Conservation (phyloP, 2,888 invertebrate genomes). For the Diloba caeruleocephala region DNA sequence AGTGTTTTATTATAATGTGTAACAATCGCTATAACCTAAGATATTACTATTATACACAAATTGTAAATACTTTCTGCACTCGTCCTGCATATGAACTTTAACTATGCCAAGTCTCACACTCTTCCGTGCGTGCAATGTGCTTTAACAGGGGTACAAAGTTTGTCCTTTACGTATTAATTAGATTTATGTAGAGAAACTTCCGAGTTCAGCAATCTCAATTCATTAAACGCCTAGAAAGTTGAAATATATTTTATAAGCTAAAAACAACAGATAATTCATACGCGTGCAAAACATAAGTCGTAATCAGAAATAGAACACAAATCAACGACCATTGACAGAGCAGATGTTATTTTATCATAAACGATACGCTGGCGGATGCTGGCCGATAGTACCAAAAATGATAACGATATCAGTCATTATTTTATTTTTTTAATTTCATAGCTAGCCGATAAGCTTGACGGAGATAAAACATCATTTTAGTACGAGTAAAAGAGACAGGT, state of each 20-base stretch:
- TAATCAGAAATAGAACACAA: constrained; percentile 62
- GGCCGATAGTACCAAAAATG: constrained; percentile 64
- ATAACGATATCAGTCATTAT: constrained; percentile 75
- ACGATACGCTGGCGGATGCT: constrained; percentile 79
- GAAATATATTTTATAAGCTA: constrained; percentile 20
- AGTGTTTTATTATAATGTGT: no score
- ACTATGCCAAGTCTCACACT: no score
- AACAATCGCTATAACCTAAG: no score
- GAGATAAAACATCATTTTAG: constrained; percentile 60
- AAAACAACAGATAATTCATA: constrained; percentile 18
- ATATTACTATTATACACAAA: no score
- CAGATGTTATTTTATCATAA: constrained; percentile 77
- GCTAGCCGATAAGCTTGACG: constrained; percentile 68
- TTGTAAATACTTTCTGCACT: no score
- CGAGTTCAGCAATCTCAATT: not conserved
- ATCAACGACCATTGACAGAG: constrained; percentile 71
- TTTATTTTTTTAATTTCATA: constrained; percentile 80
- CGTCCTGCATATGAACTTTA: no score
- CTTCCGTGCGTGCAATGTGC: no score
- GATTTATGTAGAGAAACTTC: no score
- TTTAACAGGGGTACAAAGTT: no score
- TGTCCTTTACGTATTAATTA: no score
- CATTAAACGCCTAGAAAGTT: not conserved
- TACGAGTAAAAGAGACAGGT: constrained; percentile 68
- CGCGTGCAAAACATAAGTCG: constrained; percentile 40